phyloP scores from a whole-genome alignment of 1,140 invertebrate genomes.

The Branchinecta lynchi region DNA sequence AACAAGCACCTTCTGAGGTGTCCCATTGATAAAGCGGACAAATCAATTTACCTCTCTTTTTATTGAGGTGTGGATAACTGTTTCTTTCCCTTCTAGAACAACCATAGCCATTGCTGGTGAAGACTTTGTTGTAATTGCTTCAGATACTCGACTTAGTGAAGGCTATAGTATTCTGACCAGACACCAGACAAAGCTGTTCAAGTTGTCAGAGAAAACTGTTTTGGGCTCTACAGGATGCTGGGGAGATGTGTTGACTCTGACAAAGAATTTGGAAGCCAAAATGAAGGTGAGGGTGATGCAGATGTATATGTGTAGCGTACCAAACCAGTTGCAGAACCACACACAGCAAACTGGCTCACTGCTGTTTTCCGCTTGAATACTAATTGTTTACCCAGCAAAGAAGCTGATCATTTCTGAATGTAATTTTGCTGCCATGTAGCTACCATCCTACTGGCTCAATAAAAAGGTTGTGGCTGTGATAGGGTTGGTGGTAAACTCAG shows the following conservation, averaged over 20 bases:
- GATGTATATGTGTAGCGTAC: background rate
- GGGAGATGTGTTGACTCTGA: conserved; percentile 91
- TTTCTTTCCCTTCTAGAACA: conserved; percentile 36
- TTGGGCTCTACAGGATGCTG: conserved; percentile 85
- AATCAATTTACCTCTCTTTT: too few relatives aligned
- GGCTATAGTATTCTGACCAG: conserved; percentile 80
- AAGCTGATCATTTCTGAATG: too few relatives aligned
- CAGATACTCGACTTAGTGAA: conserved; percentile 81
- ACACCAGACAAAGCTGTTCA: conserved; percentile 67
- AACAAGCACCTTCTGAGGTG: too few relatives aligned
- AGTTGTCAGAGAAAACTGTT: conserved; percentile 61
- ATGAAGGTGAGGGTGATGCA: conserved; percentile 46
- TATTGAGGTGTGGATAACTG: too few relatives aligned
- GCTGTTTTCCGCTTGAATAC: too few relatives aligned
- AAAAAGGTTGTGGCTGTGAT: too few relatives aligned
- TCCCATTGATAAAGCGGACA: too few relatives aligned
- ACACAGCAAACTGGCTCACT: background rate
- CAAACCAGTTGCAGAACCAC: background rate
- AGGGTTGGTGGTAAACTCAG: too few relatives aligned
- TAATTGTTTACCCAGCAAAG: too few relatives aligned
- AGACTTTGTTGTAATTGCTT: conserved; percentile 69
- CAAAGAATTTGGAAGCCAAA: conserved; percentile 62
- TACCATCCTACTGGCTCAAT: too few relatives aligned
- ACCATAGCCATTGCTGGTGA: conserved; percentile 84
- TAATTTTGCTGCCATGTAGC: conserved; percentile 2